Evolutionary conservation across 1,140 invertebrate species (phyloP).

Genomic region (Cataglyphis hispanica): DNA sequence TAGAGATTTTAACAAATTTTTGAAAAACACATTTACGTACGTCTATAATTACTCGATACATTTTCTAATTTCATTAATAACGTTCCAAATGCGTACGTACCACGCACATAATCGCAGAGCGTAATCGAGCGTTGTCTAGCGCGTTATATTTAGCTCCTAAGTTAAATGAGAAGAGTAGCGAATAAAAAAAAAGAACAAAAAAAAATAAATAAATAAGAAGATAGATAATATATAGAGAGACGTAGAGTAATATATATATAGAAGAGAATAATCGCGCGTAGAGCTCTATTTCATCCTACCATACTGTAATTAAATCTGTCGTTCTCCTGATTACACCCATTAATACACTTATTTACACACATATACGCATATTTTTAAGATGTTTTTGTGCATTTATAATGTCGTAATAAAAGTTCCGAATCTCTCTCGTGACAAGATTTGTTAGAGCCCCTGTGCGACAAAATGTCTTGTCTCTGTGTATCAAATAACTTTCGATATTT

Average conservation of each 20-base stretch:
- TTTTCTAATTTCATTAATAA: conserved; percentile 18
- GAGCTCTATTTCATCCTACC: conserved; percentile 68
- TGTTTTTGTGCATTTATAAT: conserved; percentile 83
- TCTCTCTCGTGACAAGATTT: conserved; percentile 60
- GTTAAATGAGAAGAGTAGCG: conserved; percentile 11
- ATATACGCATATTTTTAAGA: conserved; percentile 79
- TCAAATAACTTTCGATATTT: not conserved
- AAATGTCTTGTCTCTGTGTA: not conserved
- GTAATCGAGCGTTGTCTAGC: conserved; percentile 20
- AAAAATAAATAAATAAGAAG: conserved; percentile 17
- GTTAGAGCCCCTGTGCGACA: not conserved
- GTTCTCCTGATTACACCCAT: conserved; percentile 69
- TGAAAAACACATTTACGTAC: not conserved
- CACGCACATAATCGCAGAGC: conserved; percentile 5
- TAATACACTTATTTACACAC: conserved; percentile 68
- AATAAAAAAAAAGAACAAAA: conserved; percentile 8
- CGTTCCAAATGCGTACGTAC: conserved; percentile 22
- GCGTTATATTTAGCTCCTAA: conserved; percentile 15
- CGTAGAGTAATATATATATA: conserved; percentile 41
- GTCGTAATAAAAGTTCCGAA: conserved; percentile 80
- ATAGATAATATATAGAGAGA: conserved; percentile 58
- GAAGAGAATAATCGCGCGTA: conserved; percentile 64
- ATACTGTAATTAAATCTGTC: conserved; percentile 73
- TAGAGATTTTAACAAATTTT: not conserved
- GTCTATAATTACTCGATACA: not conserved